Conservation (phyloP, 2,888 invertebrate genomes). For the Papilio protenor region DNA sequence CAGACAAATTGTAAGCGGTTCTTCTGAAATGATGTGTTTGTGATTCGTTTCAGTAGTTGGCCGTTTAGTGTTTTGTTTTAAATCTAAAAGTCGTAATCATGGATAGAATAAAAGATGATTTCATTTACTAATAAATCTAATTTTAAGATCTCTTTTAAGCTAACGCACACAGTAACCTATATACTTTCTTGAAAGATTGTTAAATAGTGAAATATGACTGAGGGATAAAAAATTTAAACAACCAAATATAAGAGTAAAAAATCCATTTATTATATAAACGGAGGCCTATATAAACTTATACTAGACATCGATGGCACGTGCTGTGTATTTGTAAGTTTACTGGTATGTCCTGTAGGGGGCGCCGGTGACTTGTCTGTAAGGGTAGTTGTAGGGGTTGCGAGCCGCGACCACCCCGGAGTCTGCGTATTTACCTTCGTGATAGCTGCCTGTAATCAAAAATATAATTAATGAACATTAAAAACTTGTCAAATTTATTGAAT, state of each 20-base stretch:
- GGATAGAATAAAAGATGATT: no score
- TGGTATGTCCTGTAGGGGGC: constrained; percentile 35
- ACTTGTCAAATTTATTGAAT: no score
- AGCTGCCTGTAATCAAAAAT: constrained; percentile 67
- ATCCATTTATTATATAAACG: constrained; percentile 51
- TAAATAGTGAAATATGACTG: no score
- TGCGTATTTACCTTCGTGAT: constrained; percentile 68
- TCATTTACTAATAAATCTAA: no score
- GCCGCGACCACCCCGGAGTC: constrained; percentile 63
- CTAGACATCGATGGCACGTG: constrained; percentile 48
- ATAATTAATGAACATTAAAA: neutral
- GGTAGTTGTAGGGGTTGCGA: constrained; percentile 54
- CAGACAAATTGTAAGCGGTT: no score
- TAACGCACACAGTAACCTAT: no score
- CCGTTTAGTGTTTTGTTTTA: no score
- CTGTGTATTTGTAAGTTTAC: constrained; percentile 46
- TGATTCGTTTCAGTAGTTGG: no score
- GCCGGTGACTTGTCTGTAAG: constrained; percentile 59
- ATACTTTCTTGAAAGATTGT: no score
- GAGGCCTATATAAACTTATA: constrained; percentile 54
- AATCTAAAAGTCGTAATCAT: no score
- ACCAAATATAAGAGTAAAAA: constrained; percentile 31
- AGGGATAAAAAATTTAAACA: constrained; percentile 24
- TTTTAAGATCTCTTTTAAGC: no score
- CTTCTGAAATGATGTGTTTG: no score